Conservation (phyloP, 2,888 invertebrate species). For the Pasiphila rectangulata region DNA sequence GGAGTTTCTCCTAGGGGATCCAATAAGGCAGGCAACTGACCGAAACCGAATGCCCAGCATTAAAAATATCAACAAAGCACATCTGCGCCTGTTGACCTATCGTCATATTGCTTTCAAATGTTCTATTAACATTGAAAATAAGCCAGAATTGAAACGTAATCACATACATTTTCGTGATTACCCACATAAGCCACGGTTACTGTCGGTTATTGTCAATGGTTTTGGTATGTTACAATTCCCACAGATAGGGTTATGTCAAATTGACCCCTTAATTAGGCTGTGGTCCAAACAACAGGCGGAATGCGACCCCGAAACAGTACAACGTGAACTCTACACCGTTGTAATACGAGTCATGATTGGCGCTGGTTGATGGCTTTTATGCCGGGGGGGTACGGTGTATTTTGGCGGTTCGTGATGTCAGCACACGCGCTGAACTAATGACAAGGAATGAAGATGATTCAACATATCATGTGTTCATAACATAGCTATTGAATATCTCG, state of each 20-base stretch:
- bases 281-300: conserved; percentile 34
- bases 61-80: no score
- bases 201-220: conserved; percentile 1
- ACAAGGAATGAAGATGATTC: conserved; percentile 25
- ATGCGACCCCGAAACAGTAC: conserved; percentile 21
- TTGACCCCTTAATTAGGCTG: conserved; percentile 41
- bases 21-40: no score
- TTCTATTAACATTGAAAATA: no score
- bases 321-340: conserved; percentile 8
- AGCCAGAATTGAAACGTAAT: no score
- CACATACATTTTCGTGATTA: no score
- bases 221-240: conserved; percentile 37
- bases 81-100: no score
- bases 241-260: conserved; percentile 40
- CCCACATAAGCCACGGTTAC: background rate
- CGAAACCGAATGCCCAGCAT: no score
- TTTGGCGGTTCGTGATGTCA: conserved; percentile 5
- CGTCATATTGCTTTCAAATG: no score
- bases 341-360: conserved; percentile 7
- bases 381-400: conserved; percentile 17
- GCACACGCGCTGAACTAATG: conserved; percentile 14
- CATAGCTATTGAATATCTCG: background rate
- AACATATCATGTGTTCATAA: conserved; percentile 7
- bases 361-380: conserved; percentile 13
- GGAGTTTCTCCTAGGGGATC: no score